Conservation (phyloP, 1,140 invertebrate genomes). For the Diabrotica undecimpunctata region DNA sequence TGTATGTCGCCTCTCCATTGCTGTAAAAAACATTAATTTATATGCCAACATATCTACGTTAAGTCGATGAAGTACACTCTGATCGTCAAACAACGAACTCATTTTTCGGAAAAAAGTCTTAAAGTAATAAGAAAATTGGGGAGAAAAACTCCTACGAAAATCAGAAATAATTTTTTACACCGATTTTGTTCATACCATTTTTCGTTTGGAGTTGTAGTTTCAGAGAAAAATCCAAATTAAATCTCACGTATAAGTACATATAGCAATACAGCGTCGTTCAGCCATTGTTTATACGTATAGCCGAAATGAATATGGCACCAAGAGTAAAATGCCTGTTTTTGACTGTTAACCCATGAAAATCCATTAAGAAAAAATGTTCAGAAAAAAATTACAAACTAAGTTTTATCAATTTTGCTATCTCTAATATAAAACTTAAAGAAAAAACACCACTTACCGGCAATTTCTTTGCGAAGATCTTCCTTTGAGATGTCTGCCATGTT, state of each 20-base stretch:
- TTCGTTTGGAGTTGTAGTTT: conserved; percentile 28
- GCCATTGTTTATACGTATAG: conserved; percentile 46
- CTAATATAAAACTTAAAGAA: conserved; percentile 35
- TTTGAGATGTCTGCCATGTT: conserved; percentile 66
- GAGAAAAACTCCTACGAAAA: conserved; percentile 44
- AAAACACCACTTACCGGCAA: conserved; percentile 61
- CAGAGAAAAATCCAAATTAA: conserved; percentile 41
- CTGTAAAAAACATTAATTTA: conserved; percentile 22
- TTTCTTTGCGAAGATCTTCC: conserved; percentile 65
- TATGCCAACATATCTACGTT: conserved; percentile 20
- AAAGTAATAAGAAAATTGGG: conserved; percentile 34
- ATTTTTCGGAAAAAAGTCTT: conserved; percentile 33
- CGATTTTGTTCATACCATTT: conserved; percentile 43
- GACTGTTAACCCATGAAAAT: conserved; percentile 43
- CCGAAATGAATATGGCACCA: conserved; percentile 41
- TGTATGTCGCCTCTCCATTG: conserved; percentile 8
- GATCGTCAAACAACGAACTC: conserved; percentile 7
- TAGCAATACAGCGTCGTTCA: conserved; percentile 42
- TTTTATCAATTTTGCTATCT: conserved; percentile 33
- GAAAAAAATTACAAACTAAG: conserved; percentile 39
- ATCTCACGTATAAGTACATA: conserved; percentile 27
- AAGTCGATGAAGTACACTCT: conserved; percentile 20
- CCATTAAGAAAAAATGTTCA: conserved; percentile 38
- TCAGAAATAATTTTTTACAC: conserved; percentile 37
- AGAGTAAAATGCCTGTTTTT: conserved; percentile 53